phyloP scores from a whole-genome alignment of 2,888 invertebrate species.

The Buathra laborator region DNA sequence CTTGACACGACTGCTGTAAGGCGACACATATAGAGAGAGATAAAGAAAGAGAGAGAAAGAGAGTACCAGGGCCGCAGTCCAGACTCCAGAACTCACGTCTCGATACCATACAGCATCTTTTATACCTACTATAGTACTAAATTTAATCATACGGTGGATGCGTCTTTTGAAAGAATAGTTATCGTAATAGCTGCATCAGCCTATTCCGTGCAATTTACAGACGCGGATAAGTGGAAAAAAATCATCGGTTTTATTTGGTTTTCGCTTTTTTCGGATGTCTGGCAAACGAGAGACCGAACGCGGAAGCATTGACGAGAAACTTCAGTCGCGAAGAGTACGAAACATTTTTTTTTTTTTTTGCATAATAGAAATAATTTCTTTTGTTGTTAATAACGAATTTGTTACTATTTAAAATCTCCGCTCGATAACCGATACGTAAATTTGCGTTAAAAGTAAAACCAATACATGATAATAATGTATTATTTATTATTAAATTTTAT shows the following conservation, averaged over 20 bases:
- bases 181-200: not conserved
- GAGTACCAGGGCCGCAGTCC: conserved; percentile 60
- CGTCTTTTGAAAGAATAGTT: not conserved
- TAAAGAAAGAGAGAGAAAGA: not conserved
- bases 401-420: too few species aligned
- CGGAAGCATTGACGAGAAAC: too few species aligned
- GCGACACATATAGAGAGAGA: conserved; percentile 67
- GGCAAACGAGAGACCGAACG: too few species aligned
- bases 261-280: not conserved
- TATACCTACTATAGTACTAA: not conserved
- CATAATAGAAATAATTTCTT: too few species aligned
- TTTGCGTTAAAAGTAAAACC: too few species aligned
- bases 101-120: not conserved
- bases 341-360: too few species aligned
- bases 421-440: too few species aligned
- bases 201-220: not conserved
- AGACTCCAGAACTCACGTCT: conserved; percentile 27
- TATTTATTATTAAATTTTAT: too few species aligned
- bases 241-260: not conserved
- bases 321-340: too few species aligned
- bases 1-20: conserved; percentile 81
- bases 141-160: not conserved
- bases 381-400: too few species aligned
- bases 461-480: too few species aligned
- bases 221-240: not conserved